Conservation (phyloP, 2,113 vertebrate species). For the Apteryx mantelli region DNA sequence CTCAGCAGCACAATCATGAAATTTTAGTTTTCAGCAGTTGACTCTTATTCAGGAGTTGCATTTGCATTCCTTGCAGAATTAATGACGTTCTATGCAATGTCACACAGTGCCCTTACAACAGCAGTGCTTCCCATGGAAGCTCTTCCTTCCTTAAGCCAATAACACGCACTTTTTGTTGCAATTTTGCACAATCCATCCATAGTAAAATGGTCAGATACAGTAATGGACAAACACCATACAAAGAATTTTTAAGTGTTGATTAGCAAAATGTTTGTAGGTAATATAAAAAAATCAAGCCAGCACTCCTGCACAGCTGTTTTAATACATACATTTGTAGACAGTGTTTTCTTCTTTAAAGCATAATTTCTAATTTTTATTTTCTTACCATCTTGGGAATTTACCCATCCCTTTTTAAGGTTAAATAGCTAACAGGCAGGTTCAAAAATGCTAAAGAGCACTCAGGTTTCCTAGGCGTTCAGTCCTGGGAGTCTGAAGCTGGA, state of each 20-base stretch:
- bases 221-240: neutral
- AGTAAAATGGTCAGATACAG: no score
- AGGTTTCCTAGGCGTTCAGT: neutral
- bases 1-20: neutral
- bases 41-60: neutral
- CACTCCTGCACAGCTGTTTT: no score
- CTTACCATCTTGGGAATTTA: neutral
- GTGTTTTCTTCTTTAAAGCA: neutral
- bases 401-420: neutral
- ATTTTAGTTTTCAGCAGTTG: neutral
- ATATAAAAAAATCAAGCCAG: neutral
- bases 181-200: neutral
- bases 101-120: neutral
- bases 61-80: neutral
- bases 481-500: neutral
- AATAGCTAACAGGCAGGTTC: neutral
- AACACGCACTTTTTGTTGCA: neutral
- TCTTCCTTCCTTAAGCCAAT: neutral
- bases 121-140: neutral
- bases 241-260: neutral
- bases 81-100: neutral
- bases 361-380: neutral
- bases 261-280: neutral
- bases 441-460: neutral
- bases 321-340: neutral